Base-by-base conservation (phyloP, 2,113 vertebrate species). In the Dipodomys merriami region DNA sequence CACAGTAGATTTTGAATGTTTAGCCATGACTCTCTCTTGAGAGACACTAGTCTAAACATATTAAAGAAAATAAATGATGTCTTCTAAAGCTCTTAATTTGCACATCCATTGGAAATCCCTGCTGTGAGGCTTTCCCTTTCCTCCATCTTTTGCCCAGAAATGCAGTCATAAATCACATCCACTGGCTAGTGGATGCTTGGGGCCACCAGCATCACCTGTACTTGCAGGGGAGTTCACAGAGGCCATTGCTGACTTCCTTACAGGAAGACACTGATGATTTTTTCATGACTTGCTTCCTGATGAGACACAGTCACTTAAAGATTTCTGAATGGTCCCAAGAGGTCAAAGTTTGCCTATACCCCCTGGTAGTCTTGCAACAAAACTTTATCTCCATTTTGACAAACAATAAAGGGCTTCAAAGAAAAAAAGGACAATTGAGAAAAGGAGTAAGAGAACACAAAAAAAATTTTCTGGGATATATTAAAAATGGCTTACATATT, bases 11-110 rank as follows among this genome's bases (percentile, higher is more conserved):
- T 94, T 53, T 30, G 83, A n/a, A 79, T 91, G 93, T 92, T 95
- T 95, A 95, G 85, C 76, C 86, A 67, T 81, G 46, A 85, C 73
- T 94, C 76, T 73, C 13, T 67, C 86, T 88, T 78, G 57, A 86
- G 86, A 94, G 95, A 93, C 95, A 94, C 85, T 93, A 86, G 67
- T 88, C 87, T 78, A 96, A 97, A 97, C 80, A 95, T 53, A 86
- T 13, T 9, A 27, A 1, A 83, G 88, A 83, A 95, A 88, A 96
- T 88, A 95, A 95, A 96, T 91, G 88, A 93, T 57, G 44, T 68
- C 86, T 91, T 88, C 68, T 72, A 82, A 87, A 93, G 23, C 68
- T 79, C 90, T 91, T 86, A 23, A 80, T 77, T 27, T 77, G 76
- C 85, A 83, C 74, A 74, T 25, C 39, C 73, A 88, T 29, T 12